Conservation (phyloP, 2,113 vertebrate species). For the Planiliza haematocheilus region DNA sequence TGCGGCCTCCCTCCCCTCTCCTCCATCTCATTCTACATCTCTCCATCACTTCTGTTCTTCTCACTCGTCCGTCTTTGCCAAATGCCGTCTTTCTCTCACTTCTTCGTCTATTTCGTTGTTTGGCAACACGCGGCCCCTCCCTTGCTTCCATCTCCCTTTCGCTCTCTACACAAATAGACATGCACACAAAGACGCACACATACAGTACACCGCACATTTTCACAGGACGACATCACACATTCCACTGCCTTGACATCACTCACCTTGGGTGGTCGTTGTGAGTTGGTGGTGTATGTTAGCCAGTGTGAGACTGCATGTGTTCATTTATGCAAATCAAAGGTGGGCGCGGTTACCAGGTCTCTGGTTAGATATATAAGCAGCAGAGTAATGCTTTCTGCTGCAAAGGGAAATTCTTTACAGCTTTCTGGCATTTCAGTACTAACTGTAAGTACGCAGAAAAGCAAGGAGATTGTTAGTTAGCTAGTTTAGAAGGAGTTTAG, state of each 20-base stretch:
- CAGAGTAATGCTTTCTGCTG: conserved; percentile 6
- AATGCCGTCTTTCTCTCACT: conserved; percentile 21
- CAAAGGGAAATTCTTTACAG: not conserved
- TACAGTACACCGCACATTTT: conserved; percentile 1
- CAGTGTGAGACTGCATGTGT: not conserved
- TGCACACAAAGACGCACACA: conserved; percentile 19
- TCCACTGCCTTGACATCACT: conserved; percentile 39
- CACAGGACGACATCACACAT: conserved; percentile 32
- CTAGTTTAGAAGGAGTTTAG: not conserved
- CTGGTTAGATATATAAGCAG: not conserved
- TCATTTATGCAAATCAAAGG: conserved; percentile 7
- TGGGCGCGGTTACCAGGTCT: conserved; percentile 3
- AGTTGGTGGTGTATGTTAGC: not conserved
- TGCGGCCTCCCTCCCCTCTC: conserved; percentile 27
- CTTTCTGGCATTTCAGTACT: not conserved
- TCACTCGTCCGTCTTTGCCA: conserved; percentile 40
- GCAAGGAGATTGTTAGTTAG: not conserved
- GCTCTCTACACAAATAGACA: conserved; percentile 3
- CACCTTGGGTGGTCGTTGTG: conserved; percentile 44
- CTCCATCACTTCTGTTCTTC: conserved; percentile 12
- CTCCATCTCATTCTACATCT: conserved; percentile 35
- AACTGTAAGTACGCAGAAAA: not conserved
- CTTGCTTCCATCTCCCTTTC: not conserved
- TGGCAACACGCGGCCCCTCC: conserved; percentile 3
- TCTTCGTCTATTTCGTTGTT: conserved; percentile 32